Evolutionary conservation across 2,113 vertebrate genomes (phyloP).

Genomic region (Anthoscopus minutus): DNA sequence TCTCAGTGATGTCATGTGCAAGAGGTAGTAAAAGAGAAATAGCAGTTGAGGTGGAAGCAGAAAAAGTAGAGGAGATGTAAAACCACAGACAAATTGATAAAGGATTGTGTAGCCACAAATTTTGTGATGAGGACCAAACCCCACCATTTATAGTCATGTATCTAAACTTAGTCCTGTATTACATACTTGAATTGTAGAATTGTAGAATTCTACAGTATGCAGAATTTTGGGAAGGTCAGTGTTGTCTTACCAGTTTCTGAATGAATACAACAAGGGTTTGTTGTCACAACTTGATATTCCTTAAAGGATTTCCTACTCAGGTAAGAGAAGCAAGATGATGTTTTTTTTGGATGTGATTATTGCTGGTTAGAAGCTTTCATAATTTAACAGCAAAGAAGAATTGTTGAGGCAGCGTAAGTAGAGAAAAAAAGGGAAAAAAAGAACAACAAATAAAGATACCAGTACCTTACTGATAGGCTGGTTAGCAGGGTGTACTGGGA

Average conservation of each 20-base stretch:
- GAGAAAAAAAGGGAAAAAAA: accelerated
- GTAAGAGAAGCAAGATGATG: not conserved
- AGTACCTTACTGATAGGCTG: not conserved
- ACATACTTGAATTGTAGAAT: not conserved
- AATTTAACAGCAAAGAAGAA: not conserved
- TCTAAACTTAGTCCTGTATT: not conserved
- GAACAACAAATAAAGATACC: not conserved
- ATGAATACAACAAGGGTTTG: not conserved
- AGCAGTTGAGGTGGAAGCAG: not conserved
- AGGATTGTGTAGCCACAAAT: not conserved
- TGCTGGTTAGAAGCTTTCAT: not conserved
- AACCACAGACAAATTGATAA: not conserved
- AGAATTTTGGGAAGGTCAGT: not conserved
- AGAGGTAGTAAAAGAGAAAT: not conserved
- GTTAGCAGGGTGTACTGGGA: not conserved
- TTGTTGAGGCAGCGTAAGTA: accelerated
- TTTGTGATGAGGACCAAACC: not conserved
- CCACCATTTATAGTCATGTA: not conserved
- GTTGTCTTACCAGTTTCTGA: not conserved
- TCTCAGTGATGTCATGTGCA: not conserved
- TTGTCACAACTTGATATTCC: not conserved
- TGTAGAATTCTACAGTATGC: not conserved
- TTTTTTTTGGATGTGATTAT: not conserved
- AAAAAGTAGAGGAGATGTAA: not conserved
- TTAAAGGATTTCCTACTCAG: not conserved